Conservation (phyloP, 1,140 invertebrate species). For the Leucophenga varia region DNA sequence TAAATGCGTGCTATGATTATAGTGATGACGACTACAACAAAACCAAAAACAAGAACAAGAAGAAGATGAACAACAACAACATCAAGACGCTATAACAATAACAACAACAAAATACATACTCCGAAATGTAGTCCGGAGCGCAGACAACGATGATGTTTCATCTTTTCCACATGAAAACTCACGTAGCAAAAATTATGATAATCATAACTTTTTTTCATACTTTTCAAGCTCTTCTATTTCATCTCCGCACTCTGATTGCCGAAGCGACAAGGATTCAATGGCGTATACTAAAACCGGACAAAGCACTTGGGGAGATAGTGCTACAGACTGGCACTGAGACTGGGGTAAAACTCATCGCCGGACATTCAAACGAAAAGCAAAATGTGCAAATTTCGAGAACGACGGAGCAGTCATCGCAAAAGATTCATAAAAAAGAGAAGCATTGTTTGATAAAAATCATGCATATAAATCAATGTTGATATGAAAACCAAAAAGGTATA, state of each 20-base stretch:
- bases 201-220: conserved; percentile 41
- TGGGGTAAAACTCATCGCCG: not conserved
- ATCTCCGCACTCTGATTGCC: no score
- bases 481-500: conserved; percentile 51
- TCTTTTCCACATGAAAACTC: conserved; percentile 57
- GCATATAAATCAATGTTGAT: conserved; percentile 54
- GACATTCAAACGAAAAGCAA: not conserved
- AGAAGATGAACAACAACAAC: no score
- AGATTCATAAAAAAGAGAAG: conserved; percentile 4
- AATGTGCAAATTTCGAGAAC: conserved; percentile 3
- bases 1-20: conserved; percentile 56
- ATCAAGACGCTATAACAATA: not conserved
- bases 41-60: conserved; percentile 10
- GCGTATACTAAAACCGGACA: conserved; percentile 7
- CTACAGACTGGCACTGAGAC: not conserved
- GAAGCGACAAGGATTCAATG: conserved; percentile 28
- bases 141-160: conserved; percentile 48
- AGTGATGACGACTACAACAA: conserved; percentile 54
- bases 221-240: conserved; percentile 1
- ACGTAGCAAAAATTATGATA: conserved; percentile 57
- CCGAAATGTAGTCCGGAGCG: not conserved
- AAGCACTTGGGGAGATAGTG: conserved; percentile 1
- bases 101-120: conserved; percentile 2
- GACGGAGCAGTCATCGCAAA: no score
- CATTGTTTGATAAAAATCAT: conserved; percentile 41